A percentile compares a stretch with the other conserved stretches of the same genome.
Evolutionary conservation across 2,888 invertebrate species (phyloP).

Genomic region (Unio pictorum): DNA sequence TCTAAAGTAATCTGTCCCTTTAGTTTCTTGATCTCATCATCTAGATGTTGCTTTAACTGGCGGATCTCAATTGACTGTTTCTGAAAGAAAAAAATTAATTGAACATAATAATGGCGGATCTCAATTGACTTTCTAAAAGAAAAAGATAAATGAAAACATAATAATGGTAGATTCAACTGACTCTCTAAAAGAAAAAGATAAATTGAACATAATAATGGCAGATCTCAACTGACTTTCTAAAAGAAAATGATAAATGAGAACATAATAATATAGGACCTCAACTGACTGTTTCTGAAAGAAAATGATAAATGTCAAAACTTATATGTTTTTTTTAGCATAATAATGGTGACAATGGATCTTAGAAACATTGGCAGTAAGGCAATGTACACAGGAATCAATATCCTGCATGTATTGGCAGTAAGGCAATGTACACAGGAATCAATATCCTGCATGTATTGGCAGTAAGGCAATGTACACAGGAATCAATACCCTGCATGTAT

Average conservation of each 20-base stretch:
- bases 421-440: no score
- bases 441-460: no score
- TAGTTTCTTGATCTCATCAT: conserved; percentile 66
- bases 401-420: no score
- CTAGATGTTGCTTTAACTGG: conserved; percentile 54
- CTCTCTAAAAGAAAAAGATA: conserved; percentile 24
- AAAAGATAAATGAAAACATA: background rate
- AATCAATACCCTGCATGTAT: no score
- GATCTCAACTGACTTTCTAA: conserved; percentile 15
- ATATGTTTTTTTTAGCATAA: background rate
- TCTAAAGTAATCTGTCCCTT: conserved; percentile 66
- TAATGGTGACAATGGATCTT: background rate
- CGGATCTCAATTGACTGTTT: conserved; percentile 62
- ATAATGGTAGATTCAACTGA: background rate
- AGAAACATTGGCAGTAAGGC: no score
- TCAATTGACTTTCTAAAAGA: conserved; percentile 23
- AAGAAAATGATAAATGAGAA: conserved; percentile 7
- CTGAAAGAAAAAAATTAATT: conserved; percentile 33
- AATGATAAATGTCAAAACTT: background rate
- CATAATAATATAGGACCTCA: conserved; percentile 34
- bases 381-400: no score
- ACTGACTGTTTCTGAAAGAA: conserved; percentile 60
- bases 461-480: no score
- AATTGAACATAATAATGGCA: background rate
- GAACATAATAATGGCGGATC: background rate